Evolutionary conservation across 2,888 invertebrate species (phyloP).

Genomic region (Ophraella communa): DNA sequence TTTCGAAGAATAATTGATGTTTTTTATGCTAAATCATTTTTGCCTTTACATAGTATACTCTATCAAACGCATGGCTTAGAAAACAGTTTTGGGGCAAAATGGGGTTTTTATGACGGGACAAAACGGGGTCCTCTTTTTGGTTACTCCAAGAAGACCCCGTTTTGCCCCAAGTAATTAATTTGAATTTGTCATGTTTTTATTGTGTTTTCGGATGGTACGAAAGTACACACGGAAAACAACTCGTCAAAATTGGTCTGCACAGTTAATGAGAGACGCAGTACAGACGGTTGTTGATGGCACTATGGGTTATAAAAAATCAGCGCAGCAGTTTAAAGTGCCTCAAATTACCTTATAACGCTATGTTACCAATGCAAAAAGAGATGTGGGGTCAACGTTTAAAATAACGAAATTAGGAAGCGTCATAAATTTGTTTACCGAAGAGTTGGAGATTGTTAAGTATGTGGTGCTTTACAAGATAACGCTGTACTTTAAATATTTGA

Average conservation of each 20-base stretch:
- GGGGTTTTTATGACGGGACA: slow-evolving; percentile 6
- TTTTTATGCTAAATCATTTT: slow-evolving; percentile 1
- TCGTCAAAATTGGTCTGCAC: slow-evolving; percentile 7
- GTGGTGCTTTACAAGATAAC: no score
- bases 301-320: slow-evolving; percentile 23
- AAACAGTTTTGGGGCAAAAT: slow-evolving; percentile 11
- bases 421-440: no score
- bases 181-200: slow-evolving; percentile 7
- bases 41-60: background rate
- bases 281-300: slow-evolving; percentile 4
- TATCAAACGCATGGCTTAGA: background rate
- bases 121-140: background rate
- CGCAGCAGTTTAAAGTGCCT: slow-evolving; percentile 14
- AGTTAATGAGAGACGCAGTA: slow-evolving; percentile 16
- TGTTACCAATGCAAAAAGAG: slow-evolving; percentile 10
- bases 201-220: slow-evolving; percentile 18
- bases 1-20: slow-evolving; percentile 2
- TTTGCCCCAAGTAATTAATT: background rate
- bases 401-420: no score
- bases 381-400: background rate
- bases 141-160: background rate
- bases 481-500: no score
- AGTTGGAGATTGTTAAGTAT: no score
- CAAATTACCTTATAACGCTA: slow-evolving; percentile 22
- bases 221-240: slow-evolving; percentile 9